phyloP scores from a whole-genome alignment of 1,140 invertebrate species.

The Diorhabda carinulata region DNA sequence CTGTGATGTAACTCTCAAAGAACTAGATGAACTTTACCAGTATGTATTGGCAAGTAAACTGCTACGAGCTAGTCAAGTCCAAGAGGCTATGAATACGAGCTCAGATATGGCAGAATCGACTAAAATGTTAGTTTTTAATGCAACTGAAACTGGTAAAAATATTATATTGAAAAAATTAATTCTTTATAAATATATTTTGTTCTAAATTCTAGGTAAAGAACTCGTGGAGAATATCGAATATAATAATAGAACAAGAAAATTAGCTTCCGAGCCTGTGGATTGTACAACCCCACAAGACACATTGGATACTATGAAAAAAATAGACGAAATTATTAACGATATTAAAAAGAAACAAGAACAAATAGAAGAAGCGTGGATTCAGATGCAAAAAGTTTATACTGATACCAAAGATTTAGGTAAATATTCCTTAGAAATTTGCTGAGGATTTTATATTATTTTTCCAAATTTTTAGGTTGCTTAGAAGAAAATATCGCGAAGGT shows the following conservation, averaged over 20 bases:
- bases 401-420: constrained; percentile 56
- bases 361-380: constrained; percentile 59
- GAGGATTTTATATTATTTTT: constrained; percentile 21
- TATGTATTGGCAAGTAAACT: constrained; percentile 48
- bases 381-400: constrained; percentile 57
- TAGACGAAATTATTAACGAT: constrained; percentile 55
- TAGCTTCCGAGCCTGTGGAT: constrained; percentile 42
- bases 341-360: constrained; percentile 59
- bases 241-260: constrained; percentile 43
- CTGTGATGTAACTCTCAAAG: constrained; percentile 51
- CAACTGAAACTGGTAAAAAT: constrained; percentile 45
- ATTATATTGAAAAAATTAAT: background rate
- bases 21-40: constrained; percentile 55
- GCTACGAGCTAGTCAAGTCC: constrained; percentile 50
- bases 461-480: constrained; percentile 57
- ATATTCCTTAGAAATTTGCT: background rate
- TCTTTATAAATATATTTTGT: background rate
- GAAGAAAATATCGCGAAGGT: constrained; percentile 64
- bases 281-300: constrained; percentile 56
- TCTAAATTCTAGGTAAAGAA: constrained; percentile 34
- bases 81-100: constrained; percentile 49
- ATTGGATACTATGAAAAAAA: constrained; percentile 55
- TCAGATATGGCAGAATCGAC: constrained; percentile 49
- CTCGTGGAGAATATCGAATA: constrained; percentile 45
- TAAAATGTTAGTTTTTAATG: constrained; percentile 45